Conservation (phyloP, 2,113 vertebrate genomes). For the Thryonomys swinderianus region DNA sequence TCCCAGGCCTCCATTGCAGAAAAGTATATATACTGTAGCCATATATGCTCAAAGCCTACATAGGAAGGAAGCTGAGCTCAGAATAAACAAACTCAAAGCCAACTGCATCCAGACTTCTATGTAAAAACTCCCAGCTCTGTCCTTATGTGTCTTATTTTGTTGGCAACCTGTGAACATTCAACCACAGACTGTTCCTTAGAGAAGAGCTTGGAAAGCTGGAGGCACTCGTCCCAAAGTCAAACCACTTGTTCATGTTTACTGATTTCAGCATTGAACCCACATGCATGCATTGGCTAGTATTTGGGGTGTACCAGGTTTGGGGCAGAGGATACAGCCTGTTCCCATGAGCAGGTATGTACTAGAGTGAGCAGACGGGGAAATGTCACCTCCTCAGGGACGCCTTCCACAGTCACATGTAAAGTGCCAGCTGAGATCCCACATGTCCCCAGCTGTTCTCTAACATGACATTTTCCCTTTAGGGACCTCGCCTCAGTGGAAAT, state of each 20-base stretch:
- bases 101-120: background rate
- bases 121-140: background rate
- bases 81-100: background rate
- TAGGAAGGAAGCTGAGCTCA: background rate
- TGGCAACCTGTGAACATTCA: background rate
- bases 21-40: background rate
- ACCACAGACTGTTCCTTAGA: background rate
- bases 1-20: background rate
- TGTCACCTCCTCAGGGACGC: background rate
- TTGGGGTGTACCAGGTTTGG: background rate
- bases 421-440: background rate
- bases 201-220: background rate
- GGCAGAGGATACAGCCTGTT: too few species aligned
- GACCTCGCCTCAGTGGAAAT: background rate
- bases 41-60: rapidly evolving
- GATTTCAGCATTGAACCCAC: background rate
- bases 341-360: background rate
- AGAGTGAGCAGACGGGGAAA: background rate
- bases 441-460: background rate
- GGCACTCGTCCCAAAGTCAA: background rate
- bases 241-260: background rate
- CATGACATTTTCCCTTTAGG: background rate
- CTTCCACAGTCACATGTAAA: background rate
- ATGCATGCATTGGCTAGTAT: background rate
- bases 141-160: background rate